phyloP scores from a whole-genome alignment of 2,888 invertebrate genomes.

The Merodon equestris region DNA sequence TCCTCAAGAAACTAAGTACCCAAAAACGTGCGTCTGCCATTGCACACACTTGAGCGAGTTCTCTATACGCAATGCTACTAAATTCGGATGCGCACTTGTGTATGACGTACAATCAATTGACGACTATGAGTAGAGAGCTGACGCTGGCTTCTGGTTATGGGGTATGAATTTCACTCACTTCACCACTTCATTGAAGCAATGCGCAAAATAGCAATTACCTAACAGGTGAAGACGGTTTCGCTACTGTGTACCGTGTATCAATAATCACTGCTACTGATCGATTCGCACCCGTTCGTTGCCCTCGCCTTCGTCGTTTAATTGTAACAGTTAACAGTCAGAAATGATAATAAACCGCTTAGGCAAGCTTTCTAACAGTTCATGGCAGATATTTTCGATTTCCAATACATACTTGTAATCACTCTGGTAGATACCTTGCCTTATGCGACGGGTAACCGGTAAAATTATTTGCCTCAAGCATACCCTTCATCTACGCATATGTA shows the following conservation, averaged over 20 bases:
- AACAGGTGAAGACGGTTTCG: background rate
- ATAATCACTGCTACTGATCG: constrained; percentile 27
- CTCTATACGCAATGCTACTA: constrained; percentile 7
- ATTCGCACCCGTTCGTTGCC: constrained; percentile 54
- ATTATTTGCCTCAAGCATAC: too few species aligned
- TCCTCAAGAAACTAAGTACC: constrained; percentile 32
- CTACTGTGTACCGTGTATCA: background rate
- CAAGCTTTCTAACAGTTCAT: constrained; percentile 58
- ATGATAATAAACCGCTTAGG: constrained; percentile 60
- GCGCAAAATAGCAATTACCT: constrained; percentile 37
- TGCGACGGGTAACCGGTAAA: too few species aligned
- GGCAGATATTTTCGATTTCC: too few species aligned
- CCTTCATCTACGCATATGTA: too few species aligned
- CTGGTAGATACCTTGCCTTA: too few species aligned
- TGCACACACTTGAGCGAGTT: constrained; percentile 27
- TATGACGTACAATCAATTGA: constrained; percentile 37
- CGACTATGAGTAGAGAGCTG: constrained; percentile 18
- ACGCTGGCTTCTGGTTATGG: constrained; percentile 45
- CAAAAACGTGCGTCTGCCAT: constrained; percentile 18
- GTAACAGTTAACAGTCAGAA: constrained; percentile 15
- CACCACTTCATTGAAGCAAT: constrained; percentile 16
- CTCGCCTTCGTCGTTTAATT: constrained; percentile 26
- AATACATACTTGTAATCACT: too few species aligned
- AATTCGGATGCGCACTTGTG: constrained; percentile 51
- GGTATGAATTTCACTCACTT: constrained; percentile 60